These are phyloP conservation scores for Falco peregrinus DNA, from an alignment of 2,797 vertebrate species.

Conservation along the genomic window DNA sequence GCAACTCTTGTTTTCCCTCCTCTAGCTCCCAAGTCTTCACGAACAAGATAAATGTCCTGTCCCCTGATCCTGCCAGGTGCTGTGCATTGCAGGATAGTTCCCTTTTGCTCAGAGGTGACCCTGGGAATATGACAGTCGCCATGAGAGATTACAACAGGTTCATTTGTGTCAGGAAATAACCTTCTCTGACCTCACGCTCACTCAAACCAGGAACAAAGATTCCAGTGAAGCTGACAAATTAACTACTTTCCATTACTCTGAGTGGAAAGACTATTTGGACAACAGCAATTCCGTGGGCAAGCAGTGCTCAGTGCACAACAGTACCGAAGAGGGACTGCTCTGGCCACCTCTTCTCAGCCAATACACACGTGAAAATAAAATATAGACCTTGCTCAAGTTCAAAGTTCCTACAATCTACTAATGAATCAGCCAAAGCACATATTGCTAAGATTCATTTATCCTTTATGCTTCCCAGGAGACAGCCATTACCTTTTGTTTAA, in stretches of 20 bases:
- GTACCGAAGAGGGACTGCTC: neutral
- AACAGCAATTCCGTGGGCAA: neutral
- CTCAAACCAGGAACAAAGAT: neutral
- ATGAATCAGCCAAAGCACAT: neutral
- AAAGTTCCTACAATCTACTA: neutral
- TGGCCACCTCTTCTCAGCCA: neutral
- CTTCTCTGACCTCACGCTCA: neutral
- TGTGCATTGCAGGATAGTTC: neutral
- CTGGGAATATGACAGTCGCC: neutral
- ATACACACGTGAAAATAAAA: neutral
- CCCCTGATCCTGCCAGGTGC: rapidly evolving
- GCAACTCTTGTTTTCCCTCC: neutral
- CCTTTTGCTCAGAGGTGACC: neutral
- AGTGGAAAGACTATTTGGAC: neutral
- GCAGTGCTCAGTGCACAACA: neutral
- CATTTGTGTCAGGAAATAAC: neutral
- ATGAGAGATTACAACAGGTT: neutral
- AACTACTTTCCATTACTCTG: neutral
- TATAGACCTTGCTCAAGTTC: neutral
- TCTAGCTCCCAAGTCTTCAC: neutral
- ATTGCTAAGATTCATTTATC: neutral
- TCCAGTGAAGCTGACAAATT: neutral
- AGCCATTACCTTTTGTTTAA: neutral
- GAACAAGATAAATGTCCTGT: neutral
- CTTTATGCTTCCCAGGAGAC: neutral